Evolutionary conservation across 2,888 invertebrate genomes (phyloP), one percentile per base, ranked within the genome.

Genomic region (Operophtera brumata): DNA sequence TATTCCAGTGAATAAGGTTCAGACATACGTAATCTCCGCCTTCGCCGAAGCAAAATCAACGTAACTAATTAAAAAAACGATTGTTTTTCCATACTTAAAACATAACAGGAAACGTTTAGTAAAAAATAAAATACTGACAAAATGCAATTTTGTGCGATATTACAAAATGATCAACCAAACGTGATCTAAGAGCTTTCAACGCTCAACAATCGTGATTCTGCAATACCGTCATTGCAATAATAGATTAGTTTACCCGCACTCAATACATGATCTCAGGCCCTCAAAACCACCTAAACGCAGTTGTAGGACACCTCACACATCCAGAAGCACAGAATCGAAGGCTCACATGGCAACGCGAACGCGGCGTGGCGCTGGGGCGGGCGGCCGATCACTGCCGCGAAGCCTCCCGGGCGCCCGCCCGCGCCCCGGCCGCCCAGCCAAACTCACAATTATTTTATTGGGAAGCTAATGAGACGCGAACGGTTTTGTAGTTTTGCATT

Each of bases 371-470:
- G 81, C 80, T 77, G 64, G 80, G 83, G 82, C 82, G 85, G 82
- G 80, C 86, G 84, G 80, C 74, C 77, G 84, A 79, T 69, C 79
- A 87, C 87, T 86, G 83, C 81, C 80, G 78, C 78, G 80, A 50
- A 72, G 69, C 66, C 69, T 69, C 73, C 71, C 63, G 54, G 51
- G 55, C 54, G 47, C 61, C 55, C 45, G 41, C 57, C 13, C 66
- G 67, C 64, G 64, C 71, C 69, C 71, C 61, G 69, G 54, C 59
- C 69, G 67, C 71, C 67, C 58, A 66, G 56, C 71, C 67, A 83
- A 85, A 84, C 85, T 86, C 88, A 80, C 88, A 86, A 88, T 89
- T 88, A 89, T 88, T 88, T 89, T 88, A 89, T 89, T 85, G 86
- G 76, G 80, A 84, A 87, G 83, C 85, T 89, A 88, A 89, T 89